These are phyloP conservation scores for Rhinatrema bivittatum DNA, from an alignment of 2,797 vertebrate genomes.

Conservation along the genomic window DNA sequence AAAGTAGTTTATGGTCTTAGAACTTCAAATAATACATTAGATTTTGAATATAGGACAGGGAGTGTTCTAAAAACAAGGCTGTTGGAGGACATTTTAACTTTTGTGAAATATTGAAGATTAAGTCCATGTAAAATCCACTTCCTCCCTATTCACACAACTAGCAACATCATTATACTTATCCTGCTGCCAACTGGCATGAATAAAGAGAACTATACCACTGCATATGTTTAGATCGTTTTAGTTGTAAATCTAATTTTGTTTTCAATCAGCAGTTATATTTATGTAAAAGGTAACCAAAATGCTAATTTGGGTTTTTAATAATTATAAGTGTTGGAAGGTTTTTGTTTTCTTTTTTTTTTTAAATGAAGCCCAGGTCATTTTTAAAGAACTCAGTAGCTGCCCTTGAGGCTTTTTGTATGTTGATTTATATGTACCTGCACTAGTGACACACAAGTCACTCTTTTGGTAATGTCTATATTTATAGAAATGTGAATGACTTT, in stretches of 20 bases:
- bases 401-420: slow-evolving; percentile 50
- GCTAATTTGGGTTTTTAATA: slow-evolving; percentile 49
- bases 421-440: slow-evolving; percentile 56
- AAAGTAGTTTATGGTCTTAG: slow-evolving; percentile 34
- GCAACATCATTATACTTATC: slow-evolving; percentile 17
- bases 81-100: slow-evolving; percentile 27
- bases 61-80: too few relatives aligned
- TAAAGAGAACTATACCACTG: slow-evolving; percentile 20
- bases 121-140: slow-evolving; percentile 3
- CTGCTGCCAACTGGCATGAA: slow-evolving; percentile 29
- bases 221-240: slow-evolving; percentile 24
- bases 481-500: slow-evolving; percentile 56
- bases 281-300: slow-evolving; percentile 45
- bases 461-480: slow-evolving; percentile 60
- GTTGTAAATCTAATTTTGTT: slow-evolving; percentile 22
- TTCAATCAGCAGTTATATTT: slow-evolving; percentile 38
- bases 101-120: too few relatives aligned
- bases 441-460: slow-evolving; percentile 57
- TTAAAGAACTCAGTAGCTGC: slow-evolving; percentile 52
- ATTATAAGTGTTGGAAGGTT: slow-evolving; percentile 36
- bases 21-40: slow-evolving; percentile 31
- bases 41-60: too few relatives aligned
- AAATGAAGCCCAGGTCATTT: slow-evolving; percentile 45
- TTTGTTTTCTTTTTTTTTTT: slow-evolving; percentile 14
- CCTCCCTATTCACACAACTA: slow-evolving; percentile 28